Percentiles rank a stretch among this genome's conserved stretches.
Evolutionary conservation across 64 coral and sea anemone species (phyloP).

Genomic region (Pocillopora damicornis): DNA sequence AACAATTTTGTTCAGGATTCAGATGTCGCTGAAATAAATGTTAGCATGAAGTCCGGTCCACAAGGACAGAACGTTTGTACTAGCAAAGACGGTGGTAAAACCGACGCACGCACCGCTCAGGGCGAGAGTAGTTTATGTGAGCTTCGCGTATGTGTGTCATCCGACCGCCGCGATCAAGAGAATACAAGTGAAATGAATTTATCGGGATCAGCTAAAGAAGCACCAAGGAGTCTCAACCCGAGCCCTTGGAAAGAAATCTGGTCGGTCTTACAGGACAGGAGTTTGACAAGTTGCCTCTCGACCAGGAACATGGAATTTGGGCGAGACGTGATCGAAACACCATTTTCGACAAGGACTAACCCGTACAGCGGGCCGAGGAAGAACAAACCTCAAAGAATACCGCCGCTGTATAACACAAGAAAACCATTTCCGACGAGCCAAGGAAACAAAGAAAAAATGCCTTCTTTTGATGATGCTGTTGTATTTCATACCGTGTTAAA

Average conservation of each 20-base stretch:
- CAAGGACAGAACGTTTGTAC: background rate
- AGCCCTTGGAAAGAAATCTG: slow-evolving; percentile 28
- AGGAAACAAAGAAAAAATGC: background rate
- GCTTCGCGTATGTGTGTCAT: background rate
- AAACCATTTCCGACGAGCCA: background rate
- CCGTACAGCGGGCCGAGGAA: background rate
- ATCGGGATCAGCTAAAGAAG: background rate
- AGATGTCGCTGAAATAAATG: background rate
- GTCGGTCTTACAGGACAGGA: background rate
- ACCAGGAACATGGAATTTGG: slow-evolving; percentile 10
- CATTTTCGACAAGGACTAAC: slow-evolving; percentile 15
- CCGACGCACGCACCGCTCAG: background rate
- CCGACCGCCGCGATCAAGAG: background rate
- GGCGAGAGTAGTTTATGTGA: background rate
- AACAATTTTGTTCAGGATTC: background rate
- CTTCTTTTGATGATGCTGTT: slow-evolving; percentile 5
- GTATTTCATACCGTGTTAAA: background rate
- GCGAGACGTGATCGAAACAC: background rate
- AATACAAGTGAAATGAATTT: background rate
- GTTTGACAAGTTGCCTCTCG: slow-evolving; percentile 13
- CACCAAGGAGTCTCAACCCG: background rate
- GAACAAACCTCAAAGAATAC: slow-evolving; percentile 16
- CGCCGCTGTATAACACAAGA: slow-evolving; percentile 9
- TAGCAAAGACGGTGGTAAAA: background rate
- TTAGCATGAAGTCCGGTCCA: background rate